Conservation (phyloP, 2,888 invertebrate genomes). For the Neocrepidodera transversa region DNA sequence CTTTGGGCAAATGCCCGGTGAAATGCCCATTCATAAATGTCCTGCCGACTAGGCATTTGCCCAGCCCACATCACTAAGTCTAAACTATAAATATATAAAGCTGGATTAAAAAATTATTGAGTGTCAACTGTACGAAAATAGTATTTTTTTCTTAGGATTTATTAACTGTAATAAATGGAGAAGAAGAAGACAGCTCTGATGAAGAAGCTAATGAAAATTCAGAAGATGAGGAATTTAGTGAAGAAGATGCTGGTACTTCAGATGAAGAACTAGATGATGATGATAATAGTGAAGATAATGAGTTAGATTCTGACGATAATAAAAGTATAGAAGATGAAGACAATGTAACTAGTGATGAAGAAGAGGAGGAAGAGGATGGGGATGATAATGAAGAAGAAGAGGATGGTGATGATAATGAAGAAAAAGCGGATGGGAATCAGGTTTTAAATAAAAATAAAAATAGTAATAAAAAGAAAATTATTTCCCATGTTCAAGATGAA, state of each 20-base stretch:
- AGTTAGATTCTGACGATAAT: slow-evolving; percentile 40
- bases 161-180: slow-evolving; percentile 44
- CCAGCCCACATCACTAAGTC: no score
- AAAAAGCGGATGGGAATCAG: not conserved
- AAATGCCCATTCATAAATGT: no score
- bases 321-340: slow-evolving; percentile 40
- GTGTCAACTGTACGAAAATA: no score
- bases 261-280: slow-evolving; percentile 50
- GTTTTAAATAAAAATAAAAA: slow-evolving; percentile 12
- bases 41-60: no score
- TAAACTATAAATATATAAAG: no score
- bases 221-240: slow-evolving; percentile 49
- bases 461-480: not conserved
- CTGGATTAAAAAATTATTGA: no score
- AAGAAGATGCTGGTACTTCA: slow-evolving; percentile 53
- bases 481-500: no score
- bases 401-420: slow-evolving; percentile 21
- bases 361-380: slow-evolving; percentile 41
- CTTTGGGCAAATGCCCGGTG: no score
- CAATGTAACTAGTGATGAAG: slow-evolving; percentile 19
- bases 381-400: slow-evolving; percentile 40
- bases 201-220: slow-evolving; percentile 54
- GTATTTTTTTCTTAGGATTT: no score
- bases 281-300: slow-evolving; percentile 29
- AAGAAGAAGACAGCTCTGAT: slow-evolving; percentile 61